Percentiles rank a stretch among this genome's conserved stretches.
phyloP scores from a whole-genome alignment of 2,113 vertebrate species.

The Cochlearius cochlearius region DNA sequence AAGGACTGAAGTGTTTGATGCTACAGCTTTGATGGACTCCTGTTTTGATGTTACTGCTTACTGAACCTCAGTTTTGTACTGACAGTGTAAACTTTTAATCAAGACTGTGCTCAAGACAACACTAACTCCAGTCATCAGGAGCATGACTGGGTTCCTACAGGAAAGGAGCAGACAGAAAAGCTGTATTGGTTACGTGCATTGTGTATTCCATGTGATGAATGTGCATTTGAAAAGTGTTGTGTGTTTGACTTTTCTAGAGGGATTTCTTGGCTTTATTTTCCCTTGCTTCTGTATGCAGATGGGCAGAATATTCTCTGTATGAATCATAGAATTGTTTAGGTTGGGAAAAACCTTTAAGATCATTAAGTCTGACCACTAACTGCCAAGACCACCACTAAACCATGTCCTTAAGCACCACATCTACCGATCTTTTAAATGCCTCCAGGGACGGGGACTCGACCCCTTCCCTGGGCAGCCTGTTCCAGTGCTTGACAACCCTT shows the following conservation, averaged over 20 bases:
- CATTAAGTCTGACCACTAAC: no score
- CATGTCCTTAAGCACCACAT: no score
- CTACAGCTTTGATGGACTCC: background rate
- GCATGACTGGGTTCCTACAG: background rate
- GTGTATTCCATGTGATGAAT: background rate
- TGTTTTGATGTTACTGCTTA: background rate
- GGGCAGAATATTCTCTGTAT: no score
- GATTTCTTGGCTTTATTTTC: background rate
- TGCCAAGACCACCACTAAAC: no score
- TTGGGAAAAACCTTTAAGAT: no score
- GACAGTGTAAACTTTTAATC: background rate
- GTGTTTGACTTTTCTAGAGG: background rate
- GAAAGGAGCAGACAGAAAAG: background rate
- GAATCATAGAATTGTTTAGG: background rate
- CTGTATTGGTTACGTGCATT: fast-evolving
- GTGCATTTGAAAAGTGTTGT: background rate
- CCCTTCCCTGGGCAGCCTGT: no score
- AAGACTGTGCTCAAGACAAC: background rate
- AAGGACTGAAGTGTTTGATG: background rate
- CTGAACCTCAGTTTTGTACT: background rate
- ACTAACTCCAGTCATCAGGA: background rate
- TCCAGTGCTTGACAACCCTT: no score
- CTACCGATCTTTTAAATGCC: no score
- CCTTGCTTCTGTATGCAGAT: background rate
- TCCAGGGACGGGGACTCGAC: no score